Evolutionary conservation across 2,113 vertebrate genomes (phyloP).

Genomic region (Chloropsis cyanopogon): DNA sequence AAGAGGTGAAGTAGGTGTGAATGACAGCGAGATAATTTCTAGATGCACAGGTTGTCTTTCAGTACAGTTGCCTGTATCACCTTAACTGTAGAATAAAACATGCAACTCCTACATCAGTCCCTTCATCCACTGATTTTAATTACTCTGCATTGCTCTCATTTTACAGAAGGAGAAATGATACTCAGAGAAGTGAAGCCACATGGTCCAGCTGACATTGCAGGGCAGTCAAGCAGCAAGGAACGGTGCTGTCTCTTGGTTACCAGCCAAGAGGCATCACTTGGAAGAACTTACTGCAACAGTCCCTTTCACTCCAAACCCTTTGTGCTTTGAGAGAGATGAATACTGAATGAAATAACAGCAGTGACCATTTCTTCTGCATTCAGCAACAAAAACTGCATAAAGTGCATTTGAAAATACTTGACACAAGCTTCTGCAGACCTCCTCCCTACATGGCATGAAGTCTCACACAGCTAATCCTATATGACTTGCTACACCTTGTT

Average conservation of each 20-base stretch:
- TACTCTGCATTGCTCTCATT: neutral
- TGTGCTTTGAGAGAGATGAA: neutral
- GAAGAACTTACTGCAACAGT: neutral
- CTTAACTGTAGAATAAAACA: neutral
- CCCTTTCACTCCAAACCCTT: neutral
- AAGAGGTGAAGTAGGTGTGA: slow-evolving; percentile 2
- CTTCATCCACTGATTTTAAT: neutral
- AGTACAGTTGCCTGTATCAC: neutral
- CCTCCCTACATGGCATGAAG: neutral
- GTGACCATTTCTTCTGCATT: neutral
- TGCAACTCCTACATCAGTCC: neutral
- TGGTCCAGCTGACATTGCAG: neutral
- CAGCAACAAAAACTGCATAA: neutral
- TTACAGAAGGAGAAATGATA: slow-evolving; percentile 9
- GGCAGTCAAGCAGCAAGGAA: neutral
- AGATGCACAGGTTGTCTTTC: neutral
- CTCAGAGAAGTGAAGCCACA: neutral
- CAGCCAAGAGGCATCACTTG: neutral
- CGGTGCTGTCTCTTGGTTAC: neutral
- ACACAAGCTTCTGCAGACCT: neutral
- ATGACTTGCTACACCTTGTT: neutral
- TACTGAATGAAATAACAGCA: neutral
- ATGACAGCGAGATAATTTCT: neutral
- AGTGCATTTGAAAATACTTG: neutral
- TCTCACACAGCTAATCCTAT: neutral